A percentile compares a stretch with the other conserved stretches of the same genome.
Evolutionary conservation across 2,888 invertebrate species (phyloP).

Genomic region (Athalia circularis): DNA sequence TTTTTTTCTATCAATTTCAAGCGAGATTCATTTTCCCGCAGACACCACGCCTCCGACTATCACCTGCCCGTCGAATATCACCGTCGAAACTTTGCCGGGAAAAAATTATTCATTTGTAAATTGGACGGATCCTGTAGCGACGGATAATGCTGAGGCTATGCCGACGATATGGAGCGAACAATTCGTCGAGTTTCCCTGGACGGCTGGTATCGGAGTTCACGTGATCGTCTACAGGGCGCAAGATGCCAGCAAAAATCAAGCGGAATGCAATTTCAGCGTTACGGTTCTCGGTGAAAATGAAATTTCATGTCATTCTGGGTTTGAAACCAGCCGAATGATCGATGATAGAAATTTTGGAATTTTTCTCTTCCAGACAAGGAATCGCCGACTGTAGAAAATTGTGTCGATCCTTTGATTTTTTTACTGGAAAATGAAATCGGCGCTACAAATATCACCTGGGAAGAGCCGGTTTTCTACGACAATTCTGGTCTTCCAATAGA

Average conservation of each 20-base stretch:
- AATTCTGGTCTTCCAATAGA: constrained; percentile 74
- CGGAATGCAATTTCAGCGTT: constrained; percentile 79
- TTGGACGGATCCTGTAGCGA: constrained; percentile 74
- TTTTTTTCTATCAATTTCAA: not conserved
- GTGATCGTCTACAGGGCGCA: constrained; percentile 79
- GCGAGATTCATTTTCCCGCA: constrained; percentile 59
- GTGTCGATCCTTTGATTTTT: constrained; percentile 77
- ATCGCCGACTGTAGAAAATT: constrained; percentile 78
- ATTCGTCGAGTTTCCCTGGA: constrained; percentile 76
- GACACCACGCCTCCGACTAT: constrained; percentile 79
- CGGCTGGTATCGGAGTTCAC: constrained; percentile 78
- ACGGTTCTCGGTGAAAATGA: constrained; percentile 75
- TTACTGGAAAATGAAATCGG: constrained; percentile 65
- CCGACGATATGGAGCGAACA: constrained; percentile 79
- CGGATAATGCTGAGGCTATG: constrained; percentile 78
- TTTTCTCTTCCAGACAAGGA: constrained; percentile 74
- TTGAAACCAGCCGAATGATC: not conserved
- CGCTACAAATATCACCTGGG: constrained; percentile 76
- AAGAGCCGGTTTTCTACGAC: constrained; percentile 78
- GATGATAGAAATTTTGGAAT: constrained; percentile 11
- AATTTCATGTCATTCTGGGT: not conserved
- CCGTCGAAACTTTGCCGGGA: constrained; percentile 73
- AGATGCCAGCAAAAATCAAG: constrained; percentile 79
- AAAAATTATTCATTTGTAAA: constrained; percentile 76
- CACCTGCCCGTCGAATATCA: constrained; percentile 77